Evolutionary conservation across 2,797 vertebrate genomes (phyloP).

Genomic region (Artibeus jamaicensis): DNA sequence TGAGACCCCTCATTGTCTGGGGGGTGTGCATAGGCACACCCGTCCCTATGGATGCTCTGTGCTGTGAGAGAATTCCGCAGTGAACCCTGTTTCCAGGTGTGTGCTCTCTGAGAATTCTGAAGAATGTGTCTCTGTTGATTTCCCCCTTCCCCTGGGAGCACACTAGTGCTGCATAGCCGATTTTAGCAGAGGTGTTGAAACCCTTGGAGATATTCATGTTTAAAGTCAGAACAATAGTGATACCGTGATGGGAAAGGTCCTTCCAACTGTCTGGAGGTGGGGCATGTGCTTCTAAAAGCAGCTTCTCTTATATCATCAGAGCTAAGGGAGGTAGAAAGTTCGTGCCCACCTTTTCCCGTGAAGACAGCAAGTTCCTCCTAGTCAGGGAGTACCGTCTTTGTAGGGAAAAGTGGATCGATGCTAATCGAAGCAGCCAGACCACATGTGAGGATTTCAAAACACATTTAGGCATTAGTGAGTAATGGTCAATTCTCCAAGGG

Average conservation of each 20-base stretch:
- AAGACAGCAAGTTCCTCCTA: neutral
- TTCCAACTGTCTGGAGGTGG: neutral
- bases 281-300: neutral
- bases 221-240: neutral
- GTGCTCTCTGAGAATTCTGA: neutral
- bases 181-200: neutral
- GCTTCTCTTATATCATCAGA: neutral
- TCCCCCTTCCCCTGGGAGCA: neutral
- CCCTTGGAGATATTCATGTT: neutral
- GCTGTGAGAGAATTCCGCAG: neutral
- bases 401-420: neutral
- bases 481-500: neutral
- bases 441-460: neutral
- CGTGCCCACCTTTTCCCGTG: neutral
- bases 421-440: neutral
- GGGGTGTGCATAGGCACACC: neutral
- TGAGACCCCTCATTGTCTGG: neutral
- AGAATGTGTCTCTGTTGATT: neutral
- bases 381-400: neutral
- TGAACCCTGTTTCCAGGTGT: neutral
- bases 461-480: conserved; percentile 1
- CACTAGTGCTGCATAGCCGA: neutral
- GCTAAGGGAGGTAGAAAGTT: neutral
- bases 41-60: neutral
- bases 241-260: neutral